Evolutionary conservation across 2,113 vertebrate genomes (phyloP).

Genomic region (Charadrius vociferus): DNA sequence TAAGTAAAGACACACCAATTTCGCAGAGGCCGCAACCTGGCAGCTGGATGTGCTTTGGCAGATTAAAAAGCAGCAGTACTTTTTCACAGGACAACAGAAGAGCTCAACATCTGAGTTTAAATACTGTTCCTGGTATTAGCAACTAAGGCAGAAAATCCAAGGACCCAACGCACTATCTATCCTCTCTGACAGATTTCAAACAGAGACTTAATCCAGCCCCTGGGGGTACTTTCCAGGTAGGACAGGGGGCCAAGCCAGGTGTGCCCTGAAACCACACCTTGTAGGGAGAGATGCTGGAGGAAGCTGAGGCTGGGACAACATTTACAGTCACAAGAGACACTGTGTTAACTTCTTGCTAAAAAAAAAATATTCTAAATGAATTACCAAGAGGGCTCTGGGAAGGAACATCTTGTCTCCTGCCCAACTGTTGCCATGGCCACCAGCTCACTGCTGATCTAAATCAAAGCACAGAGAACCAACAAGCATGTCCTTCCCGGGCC

Average conservation of each 20-base stretch:
- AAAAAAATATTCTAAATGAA: not conserved
- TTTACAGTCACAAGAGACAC: not conserved
- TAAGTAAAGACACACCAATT: not conserved
- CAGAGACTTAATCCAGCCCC: not conserved
- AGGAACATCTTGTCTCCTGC: conserved; percentile 25
- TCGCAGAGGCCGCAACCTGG: not conserved
- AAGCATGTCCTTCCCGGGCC: not conserved
- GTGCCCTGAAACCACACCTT: not conserved
- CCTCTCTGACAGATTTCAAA: not conserved
- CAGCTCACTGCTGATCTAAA: conserved; percentile 3
- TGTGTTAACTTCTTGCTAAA: not conserved
- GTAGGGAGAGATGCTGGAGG: not conserved
- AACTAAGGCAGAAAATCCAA: not conserved
- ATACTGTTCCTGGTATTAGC: not conserved
- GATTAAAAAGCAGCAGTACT: not conserved
- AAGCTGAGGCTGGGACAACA: not conserved
- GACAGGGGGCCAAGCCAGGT: not conserved
- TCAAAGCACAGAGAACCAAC: not conserved
- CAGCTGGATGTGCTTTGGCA: rapidly evolving
- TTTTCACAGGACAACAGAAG: not conserved
- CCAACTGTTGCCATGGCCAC: conserved; percentile 50
- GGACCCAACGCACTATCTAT: not conserved
- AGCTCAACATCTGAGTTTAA: not conserved
- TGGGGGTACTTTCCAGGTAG: not conserved
- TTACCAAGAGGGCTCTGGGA: not conserved